These are phyloP conservation scores for Suillia variegata DNA, from an alignment of 2,888 invertebrate species.

Conservation along the genomic window DNA sequence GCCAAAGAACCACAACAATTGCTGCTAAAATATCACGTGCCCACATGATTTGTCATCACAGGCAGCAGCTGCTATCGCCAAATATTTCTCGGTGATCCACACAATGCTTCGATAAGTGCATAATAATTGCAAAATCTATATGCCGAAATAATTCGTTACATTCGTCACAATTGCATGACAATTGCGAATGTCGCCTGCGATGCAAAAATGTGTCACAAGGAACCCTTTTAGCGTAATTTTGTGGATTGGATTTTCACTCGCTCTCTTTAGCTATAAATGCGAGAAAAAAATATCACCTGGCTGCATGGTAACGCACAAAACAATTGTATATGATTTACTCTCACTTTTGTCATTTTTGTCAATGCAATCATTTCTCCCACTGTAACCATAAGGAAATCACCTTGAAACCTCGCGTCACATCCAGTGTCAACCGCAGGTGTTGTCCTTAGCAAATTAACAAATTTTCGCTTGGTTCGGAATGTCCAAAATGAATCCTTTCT, in stretches of 20 bases:
- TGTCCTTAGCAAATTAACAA: neutral
- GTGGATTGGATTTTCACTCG: too few species aligned
- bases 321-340: conserved; percentile 8
- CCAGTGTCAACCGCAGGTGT: conserved; percentile 20
- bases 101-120: neutral
- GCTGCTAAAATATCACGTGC: neutral
- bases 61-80: neutral
- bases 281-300: conserved; percentile 22
- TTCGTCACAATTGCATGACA: neutral
- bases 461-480: too few species aligned
- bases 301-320: conserved; percentile 5
- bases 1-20: neutral
- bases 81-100: too few species aligned
- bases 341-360: neutral
- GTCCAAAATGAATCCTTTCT: neutral
- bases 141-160: neutral
- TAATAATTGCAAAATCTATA: neutral
- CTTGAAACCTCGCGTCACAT: too few species aligned
- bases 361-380: neutral
- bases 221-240: too few species aligned
- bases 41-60: neutral
- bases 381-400: too few species aligned
- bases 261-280: too few species aligned
- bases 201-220: too few species aligned
- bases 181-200: neutral